Conservation (phyloP, 1,140 invertebrate genomes). For the Lucilia sericata region DNA sequence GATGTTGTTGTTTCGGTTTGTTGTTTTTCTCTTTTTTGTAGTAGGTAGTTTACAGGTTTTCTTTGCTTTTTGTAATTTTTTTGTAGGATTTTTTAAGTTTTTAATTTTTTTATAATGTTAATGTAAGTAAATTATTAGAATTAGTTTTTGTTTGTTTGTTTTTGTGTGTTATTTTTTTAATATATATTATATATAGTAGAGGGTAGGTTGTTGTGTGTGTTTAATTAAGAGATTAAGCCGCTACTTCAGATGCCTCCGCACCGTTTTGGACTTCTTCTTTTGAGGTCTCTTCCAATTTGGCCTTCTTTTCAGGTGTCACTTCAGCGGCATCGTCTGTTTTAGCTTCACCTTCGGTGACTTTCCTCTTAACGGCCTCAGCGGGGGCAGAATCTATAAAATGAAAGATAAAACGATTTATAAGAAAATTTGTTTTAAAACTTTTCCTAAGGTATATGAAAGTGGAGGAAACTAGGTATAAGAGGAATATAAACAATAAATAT, state of each 20-base stretch:
- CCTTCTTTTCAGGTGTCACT: conserved; percentile 66
- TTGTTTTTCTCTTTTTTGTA: not conserved
- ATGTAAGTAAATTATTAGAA: conserved; percentile 47
- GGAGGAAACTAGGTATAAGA: too few species aligned
- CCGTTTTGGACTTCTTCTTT: conserved; percentile 66
- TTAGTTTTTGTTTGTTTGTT: conserved; percentile 42
- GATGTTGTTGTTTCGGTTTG: not conserved
- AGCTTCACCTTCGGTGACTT: conserved; percentile 59
- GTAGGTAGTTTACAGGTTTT: conserved; percentile 43
- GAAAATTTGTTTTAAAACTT: not conserved
- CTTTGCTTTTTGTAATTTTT: conserved; percentile 45
- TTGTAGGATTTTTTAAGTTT: conserved; percentile 28
- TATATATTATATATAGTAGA: conserved; percentile 44
- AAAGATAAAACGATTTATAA: not conserved
- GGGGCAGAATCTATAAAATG: conserved; percentile 56
- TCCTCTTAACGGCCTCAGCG: conserved; percentile 64
- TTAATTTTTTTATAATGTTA: conserved; percentile 43
- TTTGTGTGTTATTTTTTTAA: conserved; percentile 39
- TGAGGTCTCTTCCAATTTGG: conserved; percentile 62
- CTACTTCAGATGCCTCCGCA: conserved; percentile 65
- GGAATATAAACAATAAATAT: too few species aligned
- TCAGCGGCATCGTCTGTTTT: conserved; percentile 61
- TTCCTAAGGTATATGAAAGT: too few species aligned
- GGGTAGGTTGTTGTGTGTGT: conserved; percentile 41
- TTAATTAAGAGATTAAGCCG: conserved; percentile 58